These are phyloP conservation scores for Saccostrea glomerata DNA, from an alignment of 1,140 invertebrate species.

Conservation along the genomic window DNA sequence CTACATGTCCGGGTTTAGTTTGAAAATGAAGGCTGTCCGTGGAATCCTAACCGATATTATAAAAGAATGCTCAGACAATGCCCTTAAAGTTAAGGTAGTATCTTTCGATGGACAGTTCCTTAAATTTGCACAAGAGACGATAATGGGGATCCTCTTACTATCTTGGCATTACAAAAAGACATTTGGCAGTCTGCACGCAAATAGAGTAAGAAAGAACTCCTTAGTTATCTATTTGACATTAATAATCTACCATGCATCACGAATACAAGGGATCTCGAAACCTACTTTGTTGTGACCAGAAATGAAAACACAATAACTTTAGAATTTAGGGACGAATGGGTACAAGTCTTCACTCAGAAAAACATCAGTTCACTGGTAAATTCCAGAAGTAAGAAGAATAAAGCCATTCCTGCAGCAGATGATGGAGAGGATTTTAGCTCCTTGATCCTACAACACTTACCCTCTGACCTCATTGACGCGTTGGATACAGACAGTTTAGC, in stretches of 20 bases:
- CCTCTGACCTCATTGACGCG: background rate
- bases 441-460: background rate
- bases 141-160: background rate
- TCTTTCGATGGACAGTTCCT: background rate
- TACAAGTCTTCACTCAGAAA: background rate
- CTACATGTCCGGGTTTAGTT: background rate
- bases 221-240: background rate
- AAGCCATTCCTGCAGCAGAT: background rate
- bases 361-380: background rate
- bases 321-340: background rate
- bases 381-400: constrained; percentile 9
- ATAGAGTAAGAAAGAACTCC: background rate
- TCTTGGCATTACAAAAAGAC: background rate
- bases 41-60: background rate
- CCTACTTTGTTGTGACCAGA: background rate
- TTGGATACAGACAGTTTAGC: constrained; percentile 12
- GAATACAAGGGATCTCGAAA: background rate
- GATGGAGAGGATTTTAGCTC: background rate
- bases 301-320: background rate
- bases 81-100: background rate
- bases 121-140: background rate
- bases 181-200: background rate
- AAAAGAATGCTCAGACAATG: background rate
- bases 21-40: background rate
- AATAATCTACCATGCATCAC: background rate